These are phyloP conservation scores for Hetaerina americana DNA, from an alignment of 1,140 invertebrate species.

Conservation along the genomic window DNA sequence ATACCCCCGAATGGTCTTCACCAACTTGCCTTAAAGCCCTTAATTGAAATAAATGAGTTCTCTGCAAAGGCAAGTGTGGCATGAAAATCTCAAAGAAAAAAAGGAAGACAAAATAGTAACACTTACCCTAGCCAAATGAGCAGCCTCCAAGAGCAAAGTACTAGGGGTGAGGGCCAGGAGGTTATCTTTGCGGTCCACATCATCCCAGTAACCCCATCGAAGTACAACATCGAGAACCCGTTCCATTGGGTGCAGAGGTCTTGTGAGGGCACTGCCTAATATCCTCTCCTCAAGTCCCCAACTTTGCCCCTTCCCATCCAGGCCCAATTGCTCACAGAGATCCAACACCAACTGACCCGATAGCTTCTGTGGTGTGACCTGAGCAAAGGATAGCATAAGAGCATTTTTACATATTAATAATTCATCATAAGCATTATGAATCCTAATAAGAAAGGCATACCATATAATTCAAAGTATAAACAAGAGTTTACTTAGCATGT, in stretches of 20 bases:
- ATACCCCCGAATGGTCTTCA: no score
- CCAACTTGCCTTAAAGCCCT: no score
- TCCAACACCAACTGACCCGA: neutral
- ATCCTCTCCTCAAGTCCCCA: slow-evolving; percentile 62
- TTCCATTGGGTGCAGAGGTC: slow-evolving; percentile 66
- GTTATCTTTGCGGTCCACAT: slow-evolving; percentile 65
- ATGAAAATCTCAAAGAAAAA: neutral
- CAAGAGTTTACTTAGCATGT: no score
- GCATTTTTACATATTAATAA: no score
- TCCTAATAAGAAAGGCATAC: no score
- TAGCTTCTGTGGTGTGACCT: neutral
- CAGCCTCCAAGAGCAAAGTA: slow-evolving; percentile 34
- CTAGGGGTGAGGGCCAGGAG: slow-evolving; percentile 53
- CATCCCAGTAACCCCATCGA: slow-evolving; percentile 75
- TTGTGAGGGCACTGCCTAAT: slow-evolving; percentile 49
- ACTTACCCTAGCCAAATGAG: slow-evolving; percentile 29
- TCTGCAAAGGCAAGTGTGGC: neutral
- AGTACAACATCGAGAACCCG: slow-evolving; percentile 52
- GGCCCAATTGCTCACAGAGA: neutral
- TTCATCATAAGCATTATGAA: no score
- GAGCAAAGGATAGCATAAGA: no score
- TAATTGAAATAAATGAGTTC: no score
- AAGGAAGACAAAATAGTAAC: neutral
- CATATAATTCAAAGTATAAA: no score
- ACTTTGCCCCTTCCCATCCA: neutral